These are phyloP conservation scores for Chelonoidis abingdonii DNA, from an alignment of 2,113 vertebrate species.

Conservation along the genomic window DNA sequence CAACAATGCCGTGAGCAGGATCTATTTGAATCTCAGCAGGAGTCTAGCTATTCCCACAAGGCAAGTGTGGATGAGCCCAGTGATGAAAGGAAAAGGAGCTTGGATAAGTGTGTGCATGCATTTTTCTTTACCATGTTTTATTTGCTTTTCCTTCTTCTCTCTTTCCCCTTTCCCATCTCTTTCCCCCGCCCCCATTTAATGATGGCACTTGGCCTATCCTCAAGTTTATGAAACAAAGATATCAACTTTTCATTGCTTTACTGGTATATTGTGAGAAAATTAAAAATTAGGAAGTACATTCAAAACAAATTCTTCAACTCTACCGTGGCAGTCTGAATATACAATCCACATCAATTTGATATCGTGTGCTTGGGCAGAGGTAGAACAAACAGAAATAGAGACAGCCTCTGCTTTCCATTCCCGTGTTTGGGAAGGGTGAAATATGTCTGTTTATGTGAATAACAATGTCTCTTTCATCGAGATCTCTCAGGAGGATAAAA, in stretches of 20 bases:
- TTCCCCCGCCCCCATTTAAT: not conserved
- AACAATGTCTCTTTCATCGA: not conserved
- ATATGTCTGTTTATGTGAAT: not conserved
- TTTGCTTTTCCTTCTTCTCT: not conserved
- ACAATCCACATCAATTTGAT: not conserved
- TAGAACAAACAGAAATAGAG: not conserved
- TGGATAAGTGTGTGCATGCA: not conserved
- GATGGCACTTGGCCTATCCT: not conserved
- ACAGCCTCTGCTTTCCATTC: not conserved
- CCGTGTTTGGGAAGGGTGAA: not conserved
- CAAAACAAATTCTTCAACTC: too few relatives aligned
- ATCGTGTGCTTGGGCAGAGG: not conserved
- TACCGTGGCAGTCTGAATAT: too few relatives aligned
- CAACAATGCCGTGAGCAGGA: not conserved
- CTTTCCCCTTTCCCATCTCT: too few relatives aligned
- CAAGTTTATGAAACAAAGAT: too few relatives aligned
- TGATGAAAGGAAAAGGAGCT: not conserved
- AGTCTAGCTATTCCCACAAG: not conserved
- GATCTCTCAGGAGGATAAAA: not conserved
- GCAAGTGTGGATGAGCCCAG: not conserved
- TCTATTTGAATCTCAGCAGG: not conserved
- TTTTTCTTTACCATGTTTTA: not conserved
- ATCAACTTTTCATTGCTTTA: too few relatives aligned
- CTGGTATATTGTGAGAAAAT: too few relatives aligned
- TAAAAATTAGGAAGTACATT: too few relatives aligned